Evolutionary conservation across 2,888 invertebrate species (phyloP).

Genomic region (Lochmaea crataegi): DNA sequence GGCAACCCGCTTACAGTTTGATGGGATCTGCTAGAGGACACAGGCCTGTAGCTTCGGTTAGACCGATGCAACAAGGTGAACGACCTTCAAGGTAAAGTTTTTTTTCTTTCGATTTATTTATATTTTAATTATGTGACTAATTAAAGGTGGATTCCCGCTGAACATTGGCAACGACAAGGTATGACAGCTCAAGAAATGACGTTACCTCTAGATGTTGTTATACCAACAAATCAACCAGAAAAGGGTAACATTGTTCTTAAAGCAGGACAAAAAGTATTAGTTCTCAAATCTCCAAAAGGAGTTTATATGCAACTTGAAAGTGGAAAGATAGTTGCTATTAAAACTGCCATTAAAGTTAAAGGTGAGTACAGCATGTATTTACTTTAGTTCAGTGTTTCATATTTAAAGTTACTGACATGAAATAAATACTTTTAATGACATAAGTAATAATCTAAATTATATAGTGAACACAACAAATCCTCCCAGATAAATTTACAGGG

Average conservation of each 20-base stretch:
- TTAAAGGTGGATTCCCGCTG: conserved; percentile 88
- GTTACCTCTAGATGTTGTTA: conserved; percentile 88
- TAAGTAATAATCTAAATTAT: no score
- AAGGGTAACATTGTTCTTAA: conserved; percentile 91
- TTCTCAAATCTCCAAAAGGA: conserved; percentile 94
- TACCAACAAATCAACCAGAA: conserved; percentile 90
- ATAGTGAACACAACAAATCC: no score
- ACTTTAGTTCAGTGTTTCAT: no score
- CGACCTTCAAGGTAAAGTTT: conserved; percentile 49
- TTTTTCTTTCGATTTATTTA: no score
- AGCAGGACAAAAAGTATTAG: conserved; percentile 94
- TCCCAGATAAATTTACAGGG: no score
- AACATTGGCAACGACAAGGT: conserved; percentile 92
- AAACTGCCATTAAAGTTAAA: conserved; percentile 79
- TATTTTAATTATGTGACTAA: no score
- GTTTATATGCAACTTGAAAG: conserved; percentile 96
- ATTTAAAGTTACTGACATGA: no score
- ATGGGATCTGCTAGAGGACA: conserved; percentile 55
- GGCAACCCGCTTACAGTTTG: conserved; percentile 59
- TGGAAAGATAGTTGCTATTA: conserved; percentile 94
- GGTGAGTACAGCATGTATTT: conserved; percentile 56
- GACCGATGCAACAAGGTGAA: conserved; percentile 80
- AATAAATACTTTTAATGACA: no score
- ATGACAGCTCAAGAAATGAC: conserved; percentile 89
- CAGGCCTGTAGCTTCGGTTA: conserved; percentile 71